Conservation (phyloP, 2,888 invertebrate genomes). For the Zaprionus bogoriensis region DNA sequence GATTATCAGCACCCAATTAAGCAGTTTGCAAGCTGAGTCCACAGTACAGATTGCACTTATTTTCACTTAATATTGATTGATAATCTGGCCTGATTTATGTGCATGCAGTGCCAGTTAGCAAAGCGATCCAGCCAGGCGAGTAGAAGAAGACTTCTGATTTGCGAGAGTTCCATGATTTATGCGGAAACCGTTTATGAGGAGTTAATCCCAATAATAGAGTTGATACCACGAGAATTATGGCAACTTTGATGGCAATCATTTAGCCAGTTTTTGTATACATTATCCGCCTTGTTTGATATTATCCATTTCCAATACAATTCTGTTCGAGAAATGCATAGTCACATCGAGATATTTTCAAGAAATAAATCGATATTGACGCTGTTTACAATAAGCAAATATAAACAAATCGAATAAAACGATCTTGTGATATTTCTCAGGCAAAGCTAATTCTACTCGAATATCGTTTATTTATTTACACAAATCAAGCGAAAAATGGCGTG, state of each 20-base stretch:
- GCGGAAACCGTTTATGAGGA: too few species aligned
- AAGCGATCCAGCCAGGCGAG: not conserved
- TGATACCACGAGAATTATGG: too few species aligned
- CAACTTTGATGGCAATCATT: too few species aligned
- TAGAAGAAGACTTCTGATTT: too few species aligned
- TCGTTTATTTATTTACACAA: not conserved
- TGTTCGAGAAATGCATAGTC: too few species aligned
- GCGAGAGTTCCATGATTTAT: too few species aligned
- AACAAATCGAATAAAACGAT: not conserved
- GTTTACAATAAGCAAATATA: not conserved
- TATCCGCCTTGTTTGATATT: too few species aligned
- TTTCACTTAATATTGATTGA: slow-evolving; percentile 61
- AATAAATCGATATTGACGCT: not conserved
- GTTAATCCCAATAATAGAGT: too few species aligned
- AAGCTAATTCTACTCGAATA: not conserved
- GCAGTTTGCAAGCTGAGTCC: slow-evolving; percentile 31
- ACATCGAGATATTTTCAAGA: not conserved
- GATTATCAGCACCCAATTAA: slow-evolving; percentile 54
- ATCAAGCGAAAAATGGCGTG: not conserved
- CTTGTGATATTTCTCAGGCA: not conserved
- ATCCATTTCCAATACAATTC: too few species aligned
- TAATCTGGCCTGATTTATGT: slow-evolving; percentile 53
- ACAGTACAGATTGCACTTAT: slow-evolving; percentile 40
- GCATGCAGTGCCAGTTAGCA: not conserved
- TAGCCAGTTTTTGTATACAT: too few species aligned